These are phyloP conservation scores for Bryconaethiops microstoma DNA, from an alignment of 2,797 vertebrate genomes.

Conservation along the genomic window DNA sequence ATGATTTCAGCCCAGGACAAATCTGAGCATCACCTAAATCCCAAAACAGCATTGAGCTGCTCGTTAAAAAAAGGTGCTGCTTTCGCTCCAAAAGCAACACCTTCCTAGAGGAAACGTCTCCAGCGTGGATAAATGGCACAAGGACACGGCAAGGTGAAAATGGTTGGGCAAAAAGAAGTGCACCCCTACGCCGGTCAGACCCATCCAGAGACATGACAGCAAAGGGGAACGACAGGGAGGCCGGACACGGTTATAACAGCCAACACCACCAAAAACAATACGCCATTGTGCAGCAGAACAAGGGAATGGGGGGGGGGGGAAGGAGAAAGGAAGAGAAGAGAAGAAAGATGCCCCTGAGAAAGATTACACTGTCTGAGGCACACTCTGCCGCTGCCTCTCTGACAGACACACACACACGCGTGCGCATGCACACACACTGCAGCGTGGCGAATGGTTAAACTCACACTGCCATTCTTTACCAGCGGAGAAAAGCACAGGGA, in stretches of 20 bases:
- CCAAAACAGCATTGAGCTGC: background rate
- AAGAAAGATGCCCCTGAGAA: constrained; percentile 46
- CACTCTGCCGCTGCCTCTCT: constrained; percentile 37
- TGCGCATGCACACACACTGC: constrained; percentile 38
- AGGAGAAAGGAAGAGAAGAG: constrained; percentile 16
- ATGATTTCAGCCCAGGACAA: background rate
- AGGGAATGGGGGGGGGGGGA: constrained; percentile 2
- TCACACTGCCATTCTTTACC: constrained; percentile 45
- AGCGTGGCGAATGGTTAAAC: constrained; percentile 51
- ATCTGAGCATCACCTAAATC: background rate
- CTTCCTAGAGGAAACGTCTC: constrained; percentile 13
- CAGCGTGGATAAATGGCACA: constrained; percentile 19
- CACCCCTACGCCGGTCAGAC: constrained; percentile 37
- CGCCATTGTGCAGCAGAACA: constrained; percentile 32
- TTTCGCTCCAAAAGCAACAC: background rate
- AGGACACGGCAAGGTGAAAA: constrained; percentile 51
- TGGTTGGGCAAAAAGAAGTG: constrained; percentile 37
- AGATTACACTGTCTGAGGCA: constrained; percentile 49
- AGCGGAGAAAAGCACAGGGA: constrained; percentile 25
- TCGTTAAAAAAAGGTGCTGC: background rate
- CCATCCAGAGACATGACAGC: constrained; percentile 44
- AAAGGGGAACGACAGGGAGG: constrained; percentile 29
- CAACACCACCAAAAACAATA: constrained; percentile 32
- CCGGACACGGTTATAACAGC: constrained; percentile 31
- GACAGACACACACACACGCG: constrained; percentile 26